Evolutionary conservation across 2,113 vertebrate genomes (phyloP).

Genomic region (Psittacus erithacus): DNA sequence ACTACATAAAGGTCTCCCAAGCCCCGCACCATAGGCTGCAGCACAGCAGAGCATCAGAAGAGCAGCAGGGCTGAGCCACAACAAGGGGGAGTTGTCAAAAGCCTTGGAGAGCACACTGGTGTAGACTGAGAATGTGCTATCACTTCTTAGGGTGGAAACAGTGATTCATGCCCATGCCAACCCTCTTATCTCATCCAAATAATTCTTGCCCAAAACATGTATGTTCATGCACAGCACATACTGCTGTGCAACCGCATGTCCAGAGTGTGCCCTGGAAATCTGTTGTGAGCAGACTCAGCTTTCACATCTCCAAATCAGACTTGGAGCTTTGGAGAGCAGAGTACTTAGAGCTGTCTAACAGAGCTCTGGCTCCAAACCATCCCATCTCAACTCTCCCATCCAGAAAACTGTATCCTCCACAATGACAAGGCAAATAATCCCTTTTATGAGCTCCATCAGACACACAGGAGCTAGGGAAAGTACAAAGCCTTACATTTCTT

Average conservation of each 20-base stretch:
- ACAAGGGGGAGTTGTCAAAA: neutral
- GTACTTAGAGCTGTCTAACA: neutral
- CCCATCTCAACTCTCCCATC: neutral
- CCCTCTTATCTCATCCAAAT: neutral
- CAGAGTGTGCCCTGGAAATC: neutral
- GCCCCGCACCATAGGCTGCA: neutral
- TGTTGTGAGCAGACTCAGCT: neutral
- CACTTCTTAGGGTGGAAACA: neutral
- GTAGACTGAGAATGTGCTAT: neutral
- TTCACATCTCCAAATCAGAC: neutral
- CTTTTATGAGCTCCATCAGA: neutral
- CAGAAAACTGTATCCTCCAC: neutral
- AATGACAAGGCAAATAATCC: neutral
- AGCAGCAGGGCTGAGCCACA: neutral
- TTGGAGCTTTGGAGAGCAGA: neutral
- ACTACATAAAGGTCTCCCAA: neutral
- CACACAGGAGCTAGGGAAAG: neutral
- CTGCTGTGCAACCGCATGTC: neutral
- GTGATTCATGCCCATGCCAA: neutral
- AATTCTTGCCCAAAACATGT: neutral
- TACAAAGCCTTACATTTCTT: neutral
- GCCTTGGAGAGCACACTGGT: neutral
- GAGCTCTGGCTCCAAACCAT: neutral
- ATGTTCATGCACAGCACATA: neutral
- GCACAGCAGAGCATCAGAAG: neutral